Evolutionary conservation across 2,888 invertebrate genomes (phyloP).

Genomic region (Thera obeliscata): DNA sequence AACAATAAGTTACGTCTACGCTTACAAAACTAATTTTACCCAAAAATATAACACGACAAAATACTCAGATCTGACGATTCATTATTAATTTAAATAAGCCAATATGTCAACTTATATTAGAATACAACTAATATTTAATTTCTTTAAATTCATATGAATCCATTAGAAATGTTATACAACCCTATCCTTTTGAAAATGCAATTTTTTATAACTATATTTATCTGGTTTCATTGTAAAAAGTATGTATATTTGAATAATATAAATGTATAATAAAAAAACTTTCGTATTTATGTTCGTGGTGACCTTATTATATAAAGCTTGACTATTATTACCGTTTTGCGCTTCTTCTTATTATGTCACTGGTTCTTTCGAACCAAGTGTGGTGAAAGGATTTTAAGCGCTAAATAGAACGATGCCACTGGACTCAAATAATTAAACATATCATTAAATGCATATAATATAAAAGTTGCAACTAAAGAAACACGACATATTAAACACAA

Average conservation of each 20-base stretch:
- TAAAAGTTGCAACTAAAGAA: background rate
- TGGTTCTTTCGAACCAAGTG: too few relatives aligned
- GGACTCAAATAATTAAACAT: constrained; percentile 6
- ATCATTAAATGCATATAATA: background rate
- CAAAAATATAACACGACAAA: constrained; percentile 29
- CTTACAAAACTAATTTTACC: constrained; percentile 33
- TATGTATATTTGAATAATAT: constrained; percentile 7
- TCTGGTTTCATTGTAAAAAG: constrained; percentile 6
- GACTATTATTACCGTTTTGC: background rate
- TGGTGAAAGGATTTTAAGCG: too few relatives aligned
- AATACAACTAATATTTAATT: constrained; percentile 1
- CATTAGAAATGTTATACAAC: constrained; percentile 1
- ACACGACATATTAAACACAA: background rate
- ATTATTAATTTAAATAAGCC: constrained; percentile 25
- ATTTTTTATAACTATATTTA: constrained; percentile 3
- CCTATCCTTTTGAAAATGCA: constrained; percentile 19
- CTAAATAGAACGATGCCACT: background rate
- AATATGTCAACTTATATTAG: constrained; percentile 11
- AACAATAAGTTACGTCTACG: constrained; percentile 28
- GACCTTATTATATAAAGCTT: constrained; percentile 7
- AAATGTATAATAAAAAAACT: background rate
- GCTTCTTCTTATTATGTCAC: too few relatives aligned
- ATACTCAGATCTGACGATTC: constrained; percentile 36
- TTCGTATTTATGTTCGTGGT: constrained; percentile 1
- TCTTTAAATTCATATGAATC: constrained; percentile 6